A percentile compares a stretch with the other conserved stretches of the same genome.
Conservation (phyloP, 2,888 invertebrate genomes). For the Eupithecia exiguata region DNA sequence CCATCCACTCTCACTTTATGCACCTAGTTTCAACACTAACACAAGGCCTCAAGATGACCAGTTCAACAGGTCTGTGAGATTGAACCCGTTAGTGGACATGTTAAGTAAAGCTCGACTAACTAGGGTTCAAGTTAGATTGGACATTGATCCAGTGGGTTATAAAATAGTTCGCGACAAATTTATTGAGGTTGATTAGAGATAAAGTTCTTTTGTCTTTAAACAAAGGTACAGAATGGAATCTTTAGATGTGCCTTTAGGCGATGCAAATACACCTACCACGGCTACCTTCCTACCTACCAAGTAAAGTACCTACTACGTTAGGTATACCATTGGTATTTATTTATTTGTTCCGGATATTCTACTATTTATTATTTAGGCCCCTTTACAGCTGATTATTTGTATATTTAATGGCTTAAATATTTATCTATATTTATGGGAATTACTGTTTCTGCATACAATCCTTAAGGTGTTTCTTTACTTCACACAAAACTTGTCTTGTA, state of each 20-base stretch:
- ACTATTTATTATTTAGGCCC: too few species aligned
- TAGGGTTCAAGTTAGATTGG: conserved; percentile 15
- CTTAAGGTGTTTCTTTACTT: too few species aligned
- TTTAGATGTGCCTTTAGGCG: not conserved
- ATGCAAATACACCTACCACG: not conserved
- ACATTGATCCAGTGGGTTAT: not conserved
- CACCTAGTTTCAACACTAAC: conserved; percentile 64
- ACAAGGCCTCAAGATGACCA: conserved; percentile 55
- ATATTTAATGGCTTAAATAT: too few species aligned
- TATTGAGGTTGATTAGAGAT: conserved; percentile 1
- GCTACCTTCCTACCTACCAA: too few species aligned
- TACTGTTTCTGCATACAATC: too few species aligned
- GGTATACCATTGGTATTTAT: too few species aligned
- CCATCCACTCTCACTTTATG: conserved; percentile 58
- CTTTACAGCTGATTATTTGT: too few species aligned
- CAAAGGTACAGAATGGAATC: not conserved
- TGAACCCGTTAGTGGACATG: conserved; percentile 6
- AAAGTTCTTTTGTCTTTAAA: not conserved
- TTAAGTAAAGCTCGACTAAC: conserved; percentile 3
- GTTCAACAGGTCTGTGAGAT: conserved; percentile 37
- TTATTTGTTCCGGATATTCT: too few species aligned
- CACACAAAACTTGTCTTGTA: too few species aligned
- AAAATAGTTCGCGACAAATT: conserved; percentile 11
- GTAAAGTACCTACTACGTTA: too few species aligned
- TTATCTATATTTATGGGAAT: too few species aligned